A percentile compares a stretch with the other conserved stretches of the same genome.
These are phyloP conservation scores for Menidia menidia DNA, from an alignment of 2,797 vertebrate species.

Conservation along the genomic window DNA sequence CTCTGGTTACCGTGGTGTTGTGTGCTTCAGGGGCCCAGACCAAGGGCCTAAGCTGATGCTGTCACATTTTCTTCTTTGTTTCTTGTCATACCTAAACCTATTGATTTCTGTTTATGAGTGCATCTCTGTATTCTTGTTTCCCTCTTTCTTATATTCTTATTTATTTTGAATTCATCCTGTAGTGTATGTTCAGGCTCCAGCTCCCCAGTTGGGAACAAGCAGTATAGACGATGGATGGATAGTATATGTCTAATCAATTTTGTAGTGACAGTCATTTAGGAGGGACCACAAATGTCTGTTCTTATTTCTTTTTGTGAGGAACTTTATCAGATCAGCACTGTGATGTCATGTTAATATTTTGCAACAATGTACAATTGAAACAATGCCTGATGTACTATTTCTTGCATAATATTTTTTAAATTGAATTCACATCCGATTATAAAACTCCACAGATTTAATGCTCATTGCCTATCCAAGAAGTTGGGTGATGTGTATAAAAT, in stretches of 20 bases:
- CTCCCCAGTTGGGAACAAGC: too few species aligned
- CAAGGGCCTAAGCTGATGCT: constrained; percentile 79
- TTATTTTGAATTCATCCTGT: not conserved
- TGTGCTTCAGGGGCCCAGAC: constrained; percentile 64
- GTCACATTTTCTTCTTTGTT: constrained; percentile 85
- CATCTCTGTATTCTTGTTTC: constrained; percentile 49
- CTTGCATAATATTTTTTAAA: too few species aligned
- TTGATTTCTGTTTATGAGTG: too few species aligned
- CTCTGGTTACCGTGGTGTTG: constrained; percentile 82
- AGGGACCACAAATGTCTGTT: not conserved
- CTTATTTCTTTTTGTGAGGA: too few species aligned
- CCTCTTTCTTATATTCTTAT: constrained; percentile 9
- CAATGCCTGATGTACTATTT: too few species aligned
- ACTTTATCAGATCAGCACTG: not conserved
- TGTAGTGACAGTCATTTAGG: not conserved
- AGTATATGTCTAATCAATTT: too few species aligned
- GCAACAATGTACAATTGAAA: too few species aligned
- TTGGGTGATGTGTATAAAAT: not conserved
- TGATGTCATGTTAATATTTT: too few species aligned
- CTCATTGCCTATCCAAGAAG: not conserved
- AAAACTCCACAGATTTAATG: too few species aligned
- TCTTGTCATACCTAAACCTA: constrained; percentile 50
- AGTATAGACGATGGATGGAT: too few species aligned
- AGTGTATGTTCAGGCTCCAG: too few species aligned
- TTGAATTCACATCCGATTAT: too few species aligned